Evolutionary conservation across 2,113 vertebrate genomes (phyloP), one percentile per base, ranked within the genome.

Genomic region (Albula goreensis): DNA sequence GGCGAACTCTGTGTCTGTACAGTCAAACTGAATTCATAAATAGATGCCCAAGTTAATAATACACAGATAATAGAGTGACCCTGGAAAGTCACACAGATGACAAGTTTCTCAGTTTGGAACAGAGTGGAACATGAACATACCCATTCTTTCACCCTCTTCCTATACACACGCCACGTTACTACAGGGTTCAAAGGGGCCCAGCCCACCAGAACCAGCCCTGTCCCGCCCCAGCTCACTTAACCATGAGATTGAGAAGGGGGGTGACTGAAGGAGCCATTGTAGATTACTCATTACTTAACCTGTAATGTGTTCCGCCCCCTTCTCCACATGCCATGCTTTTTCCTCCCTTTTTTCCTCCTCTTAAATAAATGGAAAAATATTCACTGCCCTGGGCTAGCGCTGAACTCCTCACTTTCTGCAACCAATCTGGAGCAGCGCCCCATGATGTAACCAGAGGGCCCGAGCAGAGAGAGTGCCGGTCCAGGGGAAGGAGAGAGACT

Each of bases 41-140:
- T 41, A 41, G 31, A 41, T 41, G 31, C 94, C 94, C 95, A 96
- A 95, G 96, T 97, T 96, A 95, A 96, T 96, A 96, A 93, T 94
- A 94, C 89, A 89, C 90, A 91, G 88, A 92, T 96, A 97, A 96
- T 96, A 95, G 96, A 95, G 96, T 96, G 95, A 96, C 95, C 95
- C 96, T 94, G 92, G 93, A 94, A 94, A 90, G 92, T 91, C 93
- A 89, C 93, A 81, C 79, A 91, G 90, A 85, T 78, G 12, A 53
- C 60, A 31, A 63, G 57, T 51, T 56, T 22, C 78, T 82, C 41
- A 82, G 31, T n/a, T 17, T 4, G 57, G 50, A 81, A 52, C 11
- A 80, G 22, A 60, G 31, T 9, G n/a, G 60, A 60, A 17, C 22
- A 49, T 77, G 49, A 57, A 3, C 25, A 74, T 25, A 25, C 56